Base-by-base conservation (phyloP, 2,113 vertebrate species). In the Indri indri region DNA sequence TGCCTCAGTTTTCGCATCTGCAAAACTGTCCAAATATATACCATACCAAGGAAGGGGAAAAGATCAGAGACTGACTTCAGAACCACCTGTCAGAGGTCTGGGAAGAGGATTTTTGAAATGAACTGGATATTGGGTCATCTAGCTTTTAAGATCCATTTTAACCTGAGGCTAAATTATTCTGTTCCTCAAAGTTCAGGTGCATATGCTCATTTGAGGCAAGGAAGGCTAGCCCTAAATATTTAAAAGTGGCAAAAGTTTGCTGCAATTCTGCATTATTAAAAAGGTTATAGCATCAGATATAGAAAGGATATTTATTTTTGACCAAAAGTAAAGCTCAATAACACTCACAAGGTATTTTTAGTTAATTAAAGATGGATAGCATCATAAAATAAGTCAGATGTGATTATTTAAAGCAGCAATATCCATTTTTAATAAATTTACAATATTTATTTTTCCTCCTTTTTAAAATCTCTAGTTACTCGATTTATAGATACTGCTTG, bases 251-350 rank as follows among this genome's bases (percentile, higher is more conserved):
- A 9, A 68, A 85, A 70, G 7, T 66, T 10, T 20, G 14, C 32
- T 23, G 10, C 8, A 57, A 71, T 61, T 52, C 70, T 76, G 30
- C 25, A 54, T 86, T 83, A 59, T 68, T 54, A 47, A 81, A 92
- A 92, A 66, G 9, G 4, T 57, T 50, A 71, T 40, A 86, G 81
- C 50, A 27, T 87, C 52, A 80, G 23, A 32, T 8, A 59, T n/a
- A 77, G 34, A 66, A 59, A 81, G 30, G 14, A 42, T 57, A 73
- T 18, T 54, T 40, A 59, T 14, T 87, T 94, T 91, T 86, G 18
- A 80, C 42, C 40, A 81, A 91, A 96, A 45, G 68, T 50, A 93
- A 96, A 88, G 54, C 25, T 63, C 63, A 68, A 59, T 76, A 59
- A 93, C 87, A 85, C 22, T 47, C 57, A 76, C 7, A 16, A 52